Evolutionary conservation across 2,797 vertebrate species (phyloP).

Genomic region (Siniperca obscura): DNA sequence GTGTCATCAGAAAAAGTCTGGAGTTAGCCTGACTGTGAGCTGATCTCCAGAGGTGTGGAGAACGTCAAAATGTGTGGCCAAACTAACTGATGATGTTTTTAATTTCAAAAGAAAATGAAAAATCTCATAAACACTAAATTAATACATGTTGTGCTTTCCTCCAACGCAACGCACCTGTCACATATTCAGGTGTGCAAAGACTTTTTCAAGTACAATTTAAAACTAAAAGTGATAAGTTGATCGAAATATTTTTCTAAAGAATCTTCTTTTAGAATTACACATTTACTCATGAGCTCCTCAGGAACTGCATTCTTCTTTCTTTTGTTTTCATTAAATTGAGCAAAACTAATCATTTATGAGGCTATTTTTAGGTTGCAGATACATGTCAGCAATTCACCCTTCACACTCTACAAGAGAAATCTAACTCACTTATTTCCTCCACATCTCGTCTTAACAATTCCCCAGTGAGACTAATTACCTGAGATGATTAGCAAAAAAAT

Average conservation of each 20-base stretch:
- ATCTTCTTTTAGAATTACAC: neutral
- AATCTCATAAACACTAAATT: no score
- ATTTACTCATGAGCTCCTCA: neutral
- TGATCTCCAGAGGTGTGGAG: no score
- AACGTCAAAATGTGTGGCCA: neutral
- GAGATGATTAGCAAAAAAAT: slow-evolving; percentile 17
- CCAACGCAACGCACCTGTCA: neutral
- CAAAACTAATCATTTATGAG: neutral
- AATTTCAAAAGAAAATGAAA: neutral
- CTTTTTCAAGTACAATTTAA: neutral
- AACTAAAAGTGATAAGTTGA: neutral
- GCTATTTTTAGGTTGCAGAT: neutral
- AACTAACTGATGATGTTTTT: neutral
- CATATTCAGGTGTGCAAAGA: neutral
- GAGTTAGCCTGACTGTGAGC: neutral
- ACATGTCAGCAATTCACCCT: neutral
- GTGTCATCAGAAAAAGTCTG: neutral
- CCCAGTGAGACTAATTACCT: slow-evolving; percentile 35
- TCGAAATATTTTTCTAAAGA: neutral
- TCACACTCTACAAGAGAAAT: neutral
- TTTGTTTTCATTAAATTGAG: neutral
- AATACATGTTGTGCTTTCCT: neutral
- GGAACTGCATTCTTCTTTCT: neutral
- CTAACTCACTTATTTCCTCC: neutral
- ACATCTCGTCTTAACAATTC: slow-evolving; percentile 3